Conservation (phyloP, 2,888 invertebrate species). For the Spatulosminthurus flaviceps region DNA sequence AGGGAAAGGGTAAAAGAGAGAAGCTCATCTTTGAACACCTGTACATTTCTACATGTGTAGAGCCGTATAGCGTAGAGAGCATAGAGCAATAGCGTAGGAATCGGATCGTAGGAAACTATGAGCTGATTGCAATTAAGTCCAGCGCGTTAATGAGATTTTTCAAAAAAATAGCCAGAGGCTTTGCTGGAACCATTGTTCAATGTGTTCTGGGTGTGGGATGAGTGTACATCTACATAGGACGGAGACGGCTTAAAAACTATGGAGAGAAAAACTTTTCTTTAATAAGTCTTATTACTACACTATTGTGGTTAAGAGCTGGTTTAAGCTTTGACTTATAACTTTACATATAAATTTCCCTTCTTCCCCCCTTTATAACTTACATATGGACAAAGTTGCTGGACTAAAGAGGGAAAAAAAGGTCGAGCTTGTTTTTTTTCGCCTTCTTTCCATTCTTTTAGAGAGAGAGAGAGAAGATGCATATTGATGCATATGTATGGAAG, state of each 20-base stretch:
- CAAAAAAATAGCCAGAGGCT: conserved; percentile 48
- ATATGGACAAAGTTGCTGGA: not conserved
- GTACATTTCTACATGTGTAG: conserved; percentile 18
- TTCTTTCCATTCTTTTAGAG: no score
- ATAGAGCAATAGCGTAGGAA: no score
- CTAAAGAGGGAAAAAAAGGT: conserved; percentile 10
- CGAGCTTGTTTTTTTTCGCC: not conserved
- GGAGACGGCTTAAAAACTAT: not conserved
- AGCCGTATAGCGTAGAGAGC: not conserved
- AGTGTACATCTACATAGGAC: not conserved
- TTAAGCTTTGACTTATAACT: not conserved
- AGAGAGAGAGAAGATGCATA: no score
- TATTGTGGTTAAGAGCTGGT: conserved; percentile 26
- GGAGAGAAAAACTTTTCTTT: not conserved
- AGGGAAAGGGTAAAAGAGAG: no score
- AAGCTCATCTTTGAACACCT: no score
- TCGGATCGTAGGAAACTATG: not conserved
- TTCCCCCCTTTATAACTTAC: no score
- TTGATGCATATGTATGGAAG: not conserved
- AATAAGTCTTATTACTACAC: not conserved
- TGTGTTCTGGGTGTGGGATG: not conserved
- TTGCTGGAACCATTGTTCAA: conserved; percentile 42
- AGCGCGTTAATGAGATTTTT: conserved; percentile 62
- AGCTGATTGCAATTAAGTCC: conserved; percentile 62
- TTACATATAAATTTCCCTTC: no score